phyloP scores from a whole-genome alignment of 2,113 vertebrate genomes.

The Cariama cristata region DNA sequence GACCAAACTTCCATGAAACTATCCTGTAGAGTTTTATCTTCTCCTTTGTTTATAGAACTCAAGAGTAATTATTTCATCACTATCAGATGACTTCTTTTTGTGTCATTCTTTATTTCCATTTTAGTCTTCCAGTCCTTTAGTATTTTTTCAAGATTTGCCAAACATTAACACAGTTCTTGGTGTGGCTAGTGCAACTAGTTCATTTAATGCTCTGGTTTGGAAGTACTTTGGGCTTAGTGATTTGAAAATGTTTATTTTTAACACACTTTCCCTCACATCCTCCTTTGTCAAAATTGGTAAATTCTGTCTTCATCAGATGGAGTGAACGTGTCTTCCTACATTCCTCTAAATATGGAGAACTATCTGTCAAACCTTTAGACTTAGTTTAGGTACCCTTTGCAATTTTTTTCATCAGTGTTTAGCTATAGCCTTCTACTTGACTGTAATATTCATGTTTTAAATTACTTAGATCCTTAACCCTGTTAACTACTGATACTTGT shows the following conservation, averaged over 20 bases:
- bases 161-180: neutral
- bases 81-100: neutral
- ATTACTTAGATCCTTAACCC: neutral
- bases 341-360: neutral
- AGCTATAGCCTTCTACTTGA: neutral
- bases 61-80: neutral
- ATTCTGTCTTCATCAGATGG: neutral
- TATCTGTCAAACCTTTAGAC: neutral
- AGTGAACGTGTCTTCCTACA: neutral
- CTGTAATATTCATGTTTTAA: neutral
- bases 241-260: neutral
- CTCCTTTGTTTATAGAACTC: neutral
- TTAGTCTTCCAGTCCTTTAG: neutral
- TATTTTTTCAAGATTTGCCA: neutral
- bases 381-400: neutral
- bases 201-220: neutral
- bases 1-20: neutral
- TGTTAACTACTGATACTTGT: neutral
- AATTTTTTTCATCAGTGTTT: neutral
- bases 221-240: neutral
- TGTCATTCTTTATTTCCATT: neutral
- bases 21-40: neutral
- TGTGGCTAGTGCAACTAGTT: neutral
- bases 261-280: neutral
- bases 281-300: neutral